These are phyloP conservation scores for Helobdella robusta DNA, from an alignment of 2,888 invertebrate genomes.

Conservation along the genomic window DNA sequence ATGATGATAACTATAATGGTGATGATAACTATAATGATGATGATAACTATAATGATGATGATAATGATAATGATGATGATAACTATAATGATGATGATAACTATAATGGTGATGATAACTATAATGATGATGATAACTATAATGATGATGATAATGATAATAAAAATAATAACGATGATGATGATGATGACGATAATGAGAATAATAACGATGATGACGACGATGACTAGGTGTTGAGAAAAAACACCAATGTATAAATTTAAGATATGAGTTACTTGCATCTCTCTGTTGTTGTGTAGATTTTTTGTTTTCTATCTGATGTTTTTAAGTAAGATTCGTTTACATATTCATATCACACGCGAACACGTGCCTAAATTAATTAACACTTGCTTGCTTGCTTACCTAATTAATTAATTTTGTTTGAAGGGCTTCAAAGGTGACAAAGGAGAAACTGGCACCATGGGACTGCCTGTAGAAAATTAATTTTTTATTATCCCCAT, in stretches of 20 bases:
- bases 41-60: constrained; percentile 21
- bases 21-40: constrained; percentile 25
- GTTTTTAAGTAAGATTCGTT: too few species aligned
- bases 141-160: neutral
- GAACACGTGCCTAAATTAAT: neutral
- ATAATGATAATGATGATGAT: constrained; percentile 16
- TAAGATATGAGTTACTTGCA: too few species aligned
- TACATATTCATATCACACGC: too few species aligned
- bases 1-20: constrained; percentile 19
- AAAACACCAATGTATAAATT: too few species aligned
- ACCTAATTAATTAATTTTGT: neutral
- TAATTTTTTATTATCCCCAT: constrained; percentile 16
- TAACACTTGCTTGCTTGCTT: neutral
- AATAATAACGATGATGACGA: too few species aligned
- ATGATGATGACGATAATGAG: too few species aligned
- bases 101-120: neutral
- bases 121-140: neutral
- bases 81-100: constrained; percentile 8
- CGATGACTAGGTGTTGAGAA: too few species aligned
- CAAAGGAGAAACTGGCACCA: constrained; percentile 76
- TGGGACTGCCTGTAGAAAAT: constrained; percentile 94
- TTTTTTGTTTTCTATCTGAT: too few species aligned
- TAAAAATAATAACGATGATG: neutral
- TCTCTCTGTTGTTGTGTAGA: too few species aligned
- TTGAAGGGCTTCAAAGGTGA: neutral